Evolutionary conservation across 2,797 vertebrate species (phyloP).

Genomic region (Eurystomus glaucurus): DNA sequence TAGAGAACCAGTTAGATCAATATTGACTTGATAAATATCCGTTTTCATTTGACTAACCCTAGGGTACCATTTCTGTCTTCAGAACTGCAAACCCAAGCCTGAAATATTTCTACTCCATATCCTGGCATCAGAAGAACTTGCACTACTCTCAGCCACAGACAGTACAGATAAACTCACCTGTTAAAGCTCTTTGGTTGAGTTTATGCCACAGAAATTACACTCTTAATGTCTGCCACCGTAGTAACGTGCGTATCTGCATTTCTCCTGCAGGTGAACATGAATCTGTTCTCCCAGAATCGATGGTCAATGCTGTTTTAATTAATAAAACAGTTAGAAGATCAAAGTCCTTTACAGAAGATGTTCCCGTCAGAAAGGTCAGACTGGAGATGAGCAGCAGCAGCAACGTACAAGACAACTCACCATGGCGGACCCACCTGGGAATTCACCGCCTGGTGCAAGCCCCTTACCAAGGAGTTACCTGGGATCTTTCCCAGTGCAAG

Average conservation of each 20-base stretch:
- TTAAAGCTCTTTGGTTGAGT: neutral
- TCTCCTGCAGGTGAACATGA: conserved; percentile 63
- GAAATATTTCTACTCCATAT: neutral
- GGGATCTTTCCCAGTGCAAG: neutral
- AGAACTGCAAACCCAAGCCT: neutral
- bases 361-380: conserved; percentile 63
- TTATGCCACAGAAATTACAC: neutral
- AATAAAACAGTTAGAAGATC: conserved; percentile 66
- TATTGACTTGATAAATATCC: conserved; percentile 30
- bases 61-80: neutral
- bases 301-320: conserved; percentile 81
- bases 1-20: neutral
- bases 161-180: neutral
- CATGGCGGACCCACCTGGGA: conserved; percentile 85
- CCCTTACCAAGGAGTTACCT: neutral
- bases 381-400: conserved; percentile 12
- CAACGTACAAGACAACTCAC: conserved; percentile 41
- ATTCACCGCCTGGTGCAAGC: conserved; percentile 75
- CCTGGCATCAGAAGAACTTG: neutral
- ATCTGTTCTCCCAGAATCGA: conserved; percentile 50
- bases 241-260: neutral
- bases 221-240: neutral
- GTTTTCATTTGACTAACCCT: conserved; percentile 22
- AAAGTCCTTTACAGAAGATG: conserved; percentile 56
- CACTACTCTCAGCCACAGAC: neutral